Evolutionary conservation across 2,797 vertebrate genomes (phyloP), one percentile per base, ranked within the genome.

Genomic region (Neosilurus hyrtlii): DNA sequence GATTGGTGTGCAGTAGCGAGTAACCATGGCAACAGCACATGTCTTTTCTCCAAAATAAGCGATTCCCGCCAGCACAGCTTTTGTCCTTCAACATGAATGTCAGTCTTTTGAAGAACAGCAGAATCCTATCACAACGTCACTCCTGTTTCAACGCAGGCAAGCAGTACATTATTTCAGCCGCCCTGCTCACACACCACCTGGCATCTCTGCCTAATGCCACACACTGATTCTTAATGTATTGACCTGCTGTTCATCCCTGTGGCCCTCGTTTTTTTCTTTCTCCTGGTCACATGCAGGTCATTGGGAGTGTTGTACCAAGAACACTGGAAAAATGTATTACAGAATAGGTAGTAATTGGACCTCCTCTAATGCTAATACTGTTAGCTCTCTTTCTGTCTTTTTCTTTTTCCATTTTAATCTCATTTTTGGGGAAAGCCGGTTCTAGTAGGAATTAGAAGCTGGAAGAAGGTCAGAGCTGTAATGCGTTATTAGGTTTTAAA

Each of bases 1-100:
- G 79, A 79, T 30, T 81, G 51, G 72, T 65, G 72, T 59, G 59
- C 71, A 66, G 71, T 70, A 24, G 18, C 2, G 35, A 59, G 82
- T 86, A 86, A 81, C 86, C 84, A 87, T 86, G 73, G 86, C 37
- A 86, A 87, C 82, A 61, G 82, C 18, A 22, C 65, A 85, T 85
- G 72, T 43, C 71, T 75, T 43, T 82, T 51, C 72, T 83, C 43
- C 56, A 56, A 84, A 86, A 86, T 74, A 84, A 86, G 80, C 24
- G 3, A 73, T 66, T 82, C 81, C 43, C 18, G 67, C 83, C 62
- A 37, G 77, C 75, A 15, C 76, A 84, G 79, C 74, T 80, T 89
- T 81, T 79, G 37, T 77, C 83, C 83, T 85, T 85, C 76, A 84
- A 86, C 79, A 37, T 10, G 67, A 84, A 84, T 78, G 73, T 78